Base-by-base conservation (phyloP, 1,140 invertebrate species). In the Bombus picipes region DNA sequence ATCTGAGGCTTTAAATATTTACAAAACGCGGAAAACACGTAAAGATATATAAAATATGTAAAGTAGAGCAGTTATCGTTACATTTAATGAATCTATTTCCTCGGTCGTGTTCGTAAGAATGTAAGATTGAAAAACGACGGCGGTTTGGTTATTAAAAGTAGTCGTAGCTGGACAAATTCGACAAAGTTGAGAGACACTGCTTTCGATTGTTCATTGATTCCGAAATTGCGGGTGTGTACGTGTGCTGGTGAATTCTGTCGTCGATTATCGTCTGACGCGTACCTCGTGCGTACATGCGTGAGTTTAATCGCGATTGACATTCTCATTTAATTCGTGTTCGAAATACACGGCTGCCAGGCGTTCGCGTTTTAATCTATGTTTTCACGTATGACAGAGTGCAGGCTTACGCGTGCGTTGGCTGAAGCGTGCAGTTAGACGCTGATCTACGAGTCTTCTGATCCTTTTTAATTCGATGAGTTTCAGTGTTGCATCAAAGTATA, bases 231-330 rank as follows among this genome's bases (percentile, higher is more conserved):
- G 18, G 5, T 22, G 47, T 8, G 28, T 68, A 47, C 10, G n/a
- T 12, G 32, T 5, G 43, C 5, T 25, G 9, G 43, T 22, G 73
- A 74, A 47, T 74, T 74, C 18, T 34, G 12, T 53, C 43, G 22
- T 32, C 43, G 73, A 74, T 74, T 53, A 74, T 53, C 43, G 43
- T 25, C 1, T 12, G 73, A 73, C 71, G 39, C n/a, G 34, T 68
- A 68, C 28, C 34, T 68, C 8, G 66, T 37, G n/a, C 66, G 66
- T 66, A 66, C 65, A 34, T 32, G 34, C 68, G 68, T 25, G 73
- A 74, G 32, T 74, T 74, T 53, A 53, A 74, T 74, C 73, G 41
- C 47, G 43, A 74, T 53, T 74, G 73, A 74, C 73, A 74, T 47
- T 74, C 57, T 77, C 57, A 32, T 77, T 77, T 77, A 77, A 62